Evolutionary conservation across 2,888 invertebrate species (phyloP).

Genomic region (Myopa tessellatipennis): DNA sequence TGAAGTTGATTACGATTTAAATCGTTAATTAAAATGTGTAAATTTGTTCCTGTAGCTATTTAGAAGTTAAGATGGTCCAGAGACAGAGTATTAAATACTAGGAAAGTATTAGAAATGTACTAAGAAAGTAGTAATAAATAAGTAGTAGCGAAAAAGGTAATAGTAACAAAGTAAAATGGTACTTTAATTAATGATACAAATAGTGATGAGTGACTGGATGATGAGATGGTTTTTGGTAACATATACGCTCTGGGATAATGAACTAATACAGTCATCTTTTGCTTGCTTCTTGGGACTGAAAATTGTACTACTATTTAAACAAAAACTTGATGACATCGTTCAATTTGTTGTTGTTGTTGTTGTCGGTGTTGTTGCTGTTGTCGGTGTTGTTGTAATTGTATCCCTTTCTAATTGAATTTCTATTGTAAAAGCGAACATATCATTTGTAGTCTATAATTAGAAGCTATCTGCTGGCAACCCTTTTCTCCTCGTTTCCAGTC

Average conservation of each 20-base stretch:
- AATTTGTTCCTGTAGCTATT: slow-evolving; percentile 39
- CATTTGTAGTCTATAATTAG: slow-evolving; percentile 38
- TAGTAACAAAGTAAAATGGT: slow-evolving; percentile 46
- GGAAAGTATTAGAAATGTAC: too few relatives aligned
- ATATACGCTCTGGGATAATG: not conserved
- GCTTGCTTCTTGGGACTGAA: not conserved
- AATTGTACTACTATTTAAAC: not conserved
- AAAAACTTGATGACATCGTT: slow-evolving; percentile 27
- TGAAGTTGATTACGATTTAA: slow-evolving; percentile 32
- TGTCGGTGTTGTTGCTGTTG: not conserved
- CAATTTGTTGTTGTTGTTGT: not conserved
- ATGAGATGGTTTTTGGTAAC: too few relatives aligned
- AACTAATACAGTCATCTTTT: not conserved
- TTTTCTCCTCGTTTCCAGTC: not conserved
- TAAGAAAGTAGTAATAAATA: slow-evolving; percentile 47
- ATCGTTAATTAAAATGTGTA: slow-evolving; percentile 35
- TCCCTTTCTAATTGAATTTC: slow-evolving; percentile 34
- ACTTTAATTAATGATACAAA: too few relatives aligned
- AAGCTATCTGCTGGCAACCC: slow-evolving; percentile 36
- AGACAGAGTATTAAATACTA: too few relatives aligned
- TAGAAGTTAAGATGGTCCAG: not conserved
- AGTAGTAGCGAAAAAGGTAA: slow-evolving; percentile 44
- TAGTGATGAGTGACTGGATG: too few relatives aligned
- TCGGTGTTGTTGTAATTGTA: slow-evolving; percentile 26
- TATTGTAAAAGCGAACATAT: slow-evolving; percentile 26